Conservation (phyloP, 2,113 vertebrate genomes). For the Hydropotes inermis region DNA sequence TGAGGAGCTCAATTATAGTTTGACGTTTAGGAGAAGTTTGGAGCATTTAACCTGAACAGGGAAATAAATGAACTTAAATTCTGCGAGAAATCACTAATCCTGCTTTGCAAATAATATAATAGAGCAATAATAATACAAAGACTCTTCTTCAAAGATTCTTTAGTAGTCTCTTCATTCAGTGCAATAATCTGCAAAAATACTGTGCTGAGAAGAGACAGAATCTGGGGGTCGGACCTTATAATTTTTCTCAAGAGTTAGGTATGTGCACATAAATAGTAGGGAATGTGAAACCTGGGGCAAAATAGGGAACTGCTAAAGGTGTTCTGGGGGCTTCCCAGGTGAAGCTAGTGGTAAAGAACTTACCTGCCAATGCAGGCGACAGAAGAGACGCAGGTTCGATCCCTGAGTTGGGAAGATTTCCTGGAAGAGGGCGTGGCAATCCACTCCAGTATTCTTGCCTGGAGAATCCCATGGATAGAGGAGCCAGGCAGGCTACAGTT, state of each 20-base stretch:
- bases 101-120: not conserved
- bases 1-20: not conserved
- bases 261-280: not conserved
- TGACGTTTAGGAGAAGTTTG: not conserved
- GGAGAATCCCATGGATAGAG: not conserved
- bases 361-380: not conserved
- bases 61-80: slow-evolving; percentile 16
- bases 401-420: not conserved
- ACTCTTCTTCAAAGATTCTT: not conserved
- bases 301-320: not conserved
- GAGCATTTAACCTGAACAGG: not conserved
- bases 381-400: not conserved
- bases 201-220: not conserved
- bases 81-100: not conserved
- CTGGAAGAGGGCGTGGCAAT: not conserved
- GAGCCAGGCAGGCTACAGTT: fast-evolving
- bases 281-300: not conserved
- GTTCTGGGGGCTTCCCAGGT: not conserved
- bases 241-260: not conserved
- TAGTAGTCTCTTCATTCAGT: not conserved
- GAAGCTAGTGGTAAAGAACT: not conserved
- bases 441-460: not conserved
- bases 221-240: not conserved
- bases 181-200: not conserved
- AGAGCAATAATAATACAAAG: not conserved